Conservation (phyloP, 2,113 vertebrate species). For the Brachionichthys hirsutus region DNA sequence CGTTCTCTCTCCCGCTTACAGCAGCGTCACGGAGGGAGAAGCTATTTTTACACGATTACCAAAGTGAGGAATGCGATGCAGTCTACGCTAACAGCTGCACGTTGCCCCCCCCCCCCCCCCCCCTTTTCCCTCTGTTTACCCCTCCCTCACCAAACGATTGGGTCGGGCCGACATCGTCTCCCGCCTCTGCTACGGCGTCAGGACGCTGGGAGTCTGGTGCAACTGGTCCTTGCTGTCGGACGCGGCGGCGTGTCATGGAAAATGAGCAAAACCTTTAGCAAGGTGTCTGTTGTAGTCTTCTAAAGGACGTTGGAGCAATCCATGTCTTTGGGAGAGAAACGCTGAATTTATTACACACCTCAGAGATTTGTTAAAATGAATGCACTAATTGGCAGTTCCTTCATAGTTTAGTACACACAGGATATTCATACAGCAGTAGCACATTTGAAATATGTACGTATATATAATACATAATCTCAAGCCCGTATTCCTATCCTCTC, state of each 20-base stretch:
- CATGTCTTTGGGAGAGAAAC: no score
- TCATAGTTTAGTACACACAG: no score
- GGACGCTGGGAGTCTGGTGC: conserved; percentile 70
- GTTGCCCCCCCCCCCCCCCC: conserved; percentile 11
- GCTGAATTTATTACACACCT: no score
- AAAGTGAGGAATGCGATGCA: conserved; percentile 57
- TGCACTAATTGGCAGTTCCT: no score
- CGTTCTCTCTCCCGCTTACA: conserved; percentile 59
- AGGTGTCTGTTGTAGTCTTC: no score
- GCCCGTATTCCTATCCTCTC: no score
- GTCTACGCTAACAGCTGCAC: conserved; percentile 65
- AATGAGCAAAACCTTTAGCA: no score
- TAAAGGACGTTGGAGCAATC: no score
- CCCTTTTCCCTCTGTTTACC: conserved; percentile 1
- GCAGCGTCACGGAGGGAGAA: conserved; percentile 26
- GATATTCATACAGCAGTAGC: no score
- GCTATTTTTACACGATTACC: conserved; percentile 72
- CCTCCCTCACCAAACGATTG: conserved; percentile 40
- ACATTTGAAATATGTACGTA: no score
- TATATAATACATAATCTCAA: no score
- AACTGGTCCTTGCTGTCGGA: conserved; percentile 41
- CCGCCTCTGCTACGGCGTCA: conserved; percentile 48
- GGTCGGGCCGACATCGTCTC: conserved; percentile 62
- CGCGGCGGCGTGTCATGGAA: background rate
- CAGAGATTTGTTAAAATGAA: no score